These are phyloP conservation scores for Coelopa frigida DNA, from an alignment of 1,140 invertebrate genomes.

Conservation along the genomic window DNA sequence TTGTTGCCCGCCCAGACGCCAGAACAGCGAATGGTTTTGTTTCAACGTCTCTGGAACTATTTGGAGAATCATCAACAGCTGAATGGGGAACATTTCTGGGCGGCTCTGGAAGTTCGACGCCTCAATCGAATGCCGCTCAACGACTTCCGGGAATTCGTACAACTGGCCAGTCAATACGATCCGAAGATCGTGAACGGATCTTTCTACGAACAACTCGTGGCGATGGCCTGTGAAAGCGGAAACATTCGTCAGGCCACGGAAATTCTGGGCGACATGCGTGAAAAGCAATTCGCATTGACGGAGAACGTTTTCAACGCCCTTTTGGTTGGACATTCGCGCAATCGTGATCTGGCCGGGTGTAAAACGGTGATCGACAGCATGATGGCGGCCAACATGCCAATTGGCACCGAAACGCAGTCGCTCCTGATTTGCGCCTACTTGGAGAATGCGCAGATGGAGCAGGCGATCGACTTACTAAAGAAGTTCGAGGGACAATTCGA, in stretches of 20 bases:
- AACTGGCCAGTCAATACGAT: slow-evolving; percentile 21
- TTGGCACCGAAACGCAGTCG: slow-evolving; percentile 38
- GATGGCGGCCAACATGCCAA: slow-evolving; percentile 35
- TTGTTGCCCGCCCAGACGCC: slow-evolving; percentile 24
- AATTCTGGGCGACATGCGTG: slow-evolving; percentile 50
- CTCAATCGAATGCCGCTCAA: slow-evolving; percentile 23
- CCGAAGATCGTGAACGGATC: slow-evolving; percentile 16
- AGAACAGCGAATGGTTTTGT: slow-evolving; percentile 20
- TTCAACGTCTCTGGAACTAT: slow-evolving; percentile 25
- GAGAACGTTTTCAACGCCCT: slow-evolving; percentile 50
- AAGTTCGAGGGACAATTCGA: slow-evolving; percentile 18
- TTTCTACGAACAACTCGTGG: slow-evolving; percentile 39
- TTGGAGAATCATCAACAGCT: slow-evolving; percentile 21
- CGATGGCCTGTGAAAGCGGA: slow-evolving; percentile 46
- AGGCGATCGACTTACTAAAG: slow-evolving; percentile 22
- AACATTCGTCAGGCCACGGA: slow-evolving; percentile 47
- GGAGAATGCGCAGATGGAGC: slow-evolving; percentile 32
- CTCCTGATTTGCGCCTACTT: slow-evolving; percentile 51
- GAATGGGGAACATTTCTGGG: slow-evolving; percentile 22
- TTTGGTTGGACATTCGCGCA: slow-evolving; percentile 47
- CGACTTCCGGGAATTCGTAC: slow-evolving; percentile 26
- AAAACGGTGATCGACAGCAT: slow-evolving; percentile 42
- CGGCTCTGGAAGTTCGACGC: slow-evolving; percentile 24
- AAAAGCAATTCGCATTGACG: slow-evolving; percentile 43
- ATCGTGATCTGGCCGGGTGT: slow-evolving; percentile 37